These are phyloP conservation scores for Acronicta leporina DNA, from an alignment of 2,888 invertebrate species.

Conservation along the genomic window DNA sequence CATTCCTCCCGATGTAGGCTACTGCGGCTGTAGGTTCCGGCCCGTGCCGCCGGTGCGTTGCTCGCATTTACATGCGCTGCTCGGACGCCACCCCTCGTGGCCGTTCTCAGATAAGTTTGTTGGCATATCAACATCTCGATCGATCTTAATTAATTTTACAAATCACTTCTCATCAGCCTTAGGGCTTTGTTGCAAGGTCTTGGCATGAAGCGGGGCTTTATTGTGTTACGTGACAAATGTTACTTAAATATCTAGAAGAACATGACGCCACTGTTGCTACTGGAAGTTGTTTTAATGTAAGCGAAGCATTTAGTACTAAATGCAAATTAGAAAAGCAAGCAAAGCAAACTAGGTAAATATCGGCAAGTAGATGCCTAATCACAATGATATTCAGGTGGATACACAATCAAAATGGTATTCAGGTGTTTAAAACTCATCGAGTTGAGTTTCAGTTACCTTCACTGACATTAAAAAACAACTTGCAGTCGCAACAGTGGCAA, in stretches of 20 bases:
- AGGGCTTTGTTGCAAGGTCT: constrained; percentile 28
- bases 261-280: no score
- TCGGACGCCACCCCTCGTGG: constrained; percentile 67
- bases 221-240: constrained; percentile 22
- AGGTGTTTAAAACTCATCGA: no score
- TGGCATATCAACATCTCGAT: constrained; percentile 68
- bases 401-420: no score
- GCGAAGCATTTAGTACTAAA: no score
- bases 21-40: constrained; percentile 80
- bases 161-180: constrained; percentile 46
- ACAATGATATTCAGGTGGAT: no score
- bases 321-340: no score
- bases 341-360: no score
- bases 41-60: constrained; percentile 64
- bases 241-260: constrained; percentile 3
- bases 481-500: no score
- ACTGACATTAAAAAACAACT: no score
- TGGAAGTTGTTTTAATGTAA: no score
- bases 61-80: constrained; percentile 81
- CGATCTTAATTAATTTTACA: constrained; percentile 75
- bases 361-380: no score
- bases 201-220: constrained; percentile 19
- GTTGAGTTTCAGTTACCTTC: no score
- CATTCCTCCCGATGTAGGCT: constrained; percentile 85
- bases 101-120: constrained; percentile 52